Conservation (phyloP, 2,113 vertebrate species). For the Proterorhinus semilunaris region DNA sequence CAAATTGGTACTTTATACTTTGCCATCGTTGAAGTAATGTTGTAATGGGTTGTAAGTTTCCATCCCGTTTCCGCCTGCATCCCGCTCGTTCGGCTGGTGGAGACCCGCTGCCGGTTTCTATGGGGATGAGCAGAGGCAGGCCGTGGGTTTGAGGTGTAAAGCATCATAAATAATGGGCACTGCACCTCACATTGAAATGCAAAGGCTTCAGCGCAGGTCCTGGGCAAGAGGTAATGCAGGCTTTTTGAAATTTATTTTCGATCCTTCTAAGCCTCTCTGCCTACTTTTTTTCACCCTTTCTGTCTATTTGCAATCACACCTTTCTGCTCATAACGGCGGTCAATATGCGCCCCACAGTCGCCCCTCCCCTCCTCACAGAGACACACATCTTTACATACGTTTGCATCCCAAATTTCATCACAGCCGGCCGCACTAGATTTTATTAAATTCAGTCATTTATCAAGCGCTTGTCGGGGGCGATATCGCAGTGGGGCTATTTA, state of each 20-base stretch:
- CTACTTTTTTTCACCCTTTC: not conserved
- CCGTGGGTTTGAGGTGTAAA: slow-evolving; percentile 78
- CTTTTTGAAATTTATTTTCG: slow-evolving; percentile 79
- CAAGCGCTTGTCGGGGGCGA: slow-evolving; percentile 47
- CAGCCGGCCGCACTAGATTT: slow-evolving; percentile 36
- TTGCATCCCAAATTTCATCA: slow-evolving; percentile 60
- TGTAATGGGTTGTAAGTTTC: slow-evolving; percentile 26
- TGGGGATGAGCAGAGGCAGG: slow-evolving; percentile 71
- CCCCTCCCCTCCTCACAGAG: slow-evolving; percentile 1
- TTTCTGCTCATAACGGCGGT: slow-evolving; percentile 26
- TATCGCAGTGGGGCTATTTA: slow-evolving; percentile 48
- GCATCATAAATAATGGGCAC: slow-evolving; percentile 81
- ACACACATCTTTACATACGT: slow-evolving; percentile 55
- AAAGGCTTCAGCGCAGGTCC: slow-evolving; percentile 73
- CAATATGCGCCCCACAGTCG: slow-evolving; percentile 5
- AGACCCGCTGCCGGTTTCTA: slow-evolving; percentile 73
- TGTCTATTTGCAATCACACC: slow-evolving; percentile 12
- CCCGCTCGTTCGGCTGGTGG: slow-evolving; percentile 35
- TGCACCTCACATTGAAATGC: slow-evolving; percentile 80
- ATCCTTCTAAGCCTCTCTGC: slow-evolving; percentile 22
- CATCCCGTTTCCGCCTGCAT: slow-evolving; percentile 9
- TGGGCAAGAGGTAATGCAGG: slow-evolving; percentile 75
- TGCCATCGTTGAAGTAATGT: not conserved
- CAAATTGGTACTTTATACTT: too few relatives aligned
- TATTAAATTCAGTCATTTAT: slow-evolving; percentile 57